Conservation (phyloP, 64 coral and sea anemone genomes). For the Anthopleura sola region DNA sequence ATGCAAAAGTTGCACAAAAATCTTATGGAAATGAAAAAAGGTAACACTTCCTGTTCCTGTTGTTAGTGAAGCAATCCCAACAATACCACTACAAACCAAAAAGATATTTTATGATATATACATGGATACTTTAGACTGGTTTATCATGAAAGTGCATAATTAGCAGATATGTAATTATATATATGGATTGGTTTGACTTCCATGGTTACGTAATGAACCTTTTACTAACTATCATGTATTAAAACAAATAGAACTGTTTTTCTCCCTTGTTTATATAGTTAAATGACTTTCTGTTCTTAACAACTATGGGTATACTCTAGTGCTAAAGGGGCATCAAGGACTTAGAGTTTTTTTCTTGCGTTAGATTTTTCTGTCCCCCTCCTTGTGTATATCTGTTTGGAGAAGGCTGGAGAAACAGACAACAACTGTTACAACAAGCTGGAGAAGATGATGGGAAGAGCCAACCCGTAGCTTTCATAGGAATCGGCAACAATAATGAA, state of each 20-base stretch:
- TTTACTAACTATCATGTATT: neutral
- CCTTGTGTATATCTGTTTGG: slow-evolving; percentile 94
- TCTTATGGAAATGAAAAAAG: slow-evolving; percentile 99
- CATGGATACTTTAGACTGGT: too few relatives aligned
- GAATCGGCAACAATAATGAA: slow-evolving; percentile 85
- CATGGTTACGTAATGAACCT: neutral
- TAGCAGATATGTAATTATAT: too few relatives aligned
- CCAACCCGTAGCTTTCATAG: slow-evolving; percentile 92
- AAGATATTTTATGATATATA: too few relatives aligned
- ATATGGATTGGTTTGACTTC: neutral
- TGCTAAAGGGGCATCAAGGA: too few relatives aligned
- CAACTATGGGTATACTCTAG: neutral
- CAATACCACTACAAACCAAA: too few relatives aligned
- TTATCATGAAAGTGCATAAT: too few relatives aligned
- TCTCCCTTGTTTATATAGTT: neutral
- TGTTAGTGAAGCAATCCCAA: too few relatives aligned
- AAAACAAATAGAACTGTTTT: neutral
- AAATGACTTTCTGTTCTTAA: neutral
- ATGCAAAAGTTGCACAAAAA: slow-evolving; percentile 99
- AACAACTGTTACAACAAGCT: slow-evolving; percentile 42
- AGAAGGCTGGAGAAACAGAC: slow-evolving; percentile 80
- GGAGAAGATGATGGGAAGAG: slow-evolving; percentile 67
- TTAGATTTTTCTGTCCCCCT: slow-evolving; percentile 94
- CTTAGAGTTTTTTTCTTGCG: too few relatives aligned
- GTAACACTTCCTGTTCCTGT: slow-evolving; percentile 15